A percentile compares a stretch with the other conserved stretches of the same genome.
These are phyloP conservation scores for Acronicta alni DNA, from an alignment of 2,888 invertebrate species.

Conservation along the genomic window DNA sequence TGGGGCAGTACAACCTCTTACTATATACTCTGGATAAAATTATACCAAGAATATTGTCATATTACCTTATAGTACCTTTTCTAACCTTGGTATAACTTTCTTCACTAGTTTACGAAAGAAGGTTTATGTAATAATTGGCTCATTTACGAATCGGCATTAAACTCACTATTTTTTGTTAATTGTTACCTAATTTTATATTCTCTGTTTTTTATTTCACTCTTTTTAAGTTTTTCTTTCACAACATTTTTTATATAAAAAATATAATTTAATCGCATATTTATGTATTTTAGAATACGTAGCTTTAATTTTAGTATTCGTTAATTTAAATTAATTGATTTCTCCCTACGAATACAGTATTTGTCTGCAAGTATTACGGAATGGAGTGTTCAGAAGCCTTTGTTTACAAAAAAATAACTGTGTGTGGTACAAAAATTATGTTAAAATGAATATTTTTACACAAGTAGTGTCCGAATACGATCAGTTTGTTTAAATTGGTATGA, in stretches of 20 bases:
- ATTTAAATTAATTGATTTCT: slow-evolving; percentile 67
- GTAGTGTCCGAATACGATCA: slow-evolving; percentile 63
- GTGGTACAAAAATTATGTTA: slow-evolving; percentile 65
- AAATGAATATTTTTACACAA: slow-evolving; percentile 49
- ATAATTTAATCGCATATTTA: slow-evolving; percentile 82
- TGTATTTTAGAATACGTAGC: slow-evolving; percentile 83
- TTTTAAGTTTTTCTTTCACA: slow-evolving; percentile 67
- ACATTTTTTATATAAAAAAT: slow-evolving; percentile 63
- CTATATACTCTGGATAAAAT: slow-evolving; percentile 25
- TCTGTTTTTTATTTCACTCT: slow-evolving; percentile 74
- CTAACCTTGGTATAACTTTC: slow-evolving; percentile 6
- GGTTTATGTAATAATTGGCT: slow-evolving; percentile 43
- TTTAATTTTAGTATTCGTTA: slow-evolving; percentile 81
- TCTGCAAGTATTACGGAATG: slow-evolving; percentile 69
- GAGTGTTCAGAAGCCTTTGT: slow-evolving; percentile 72
- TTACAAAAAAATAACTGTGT: slow-evolving; percentile 56
- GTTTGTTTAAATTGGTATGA: slow-evolving; percentile 77
- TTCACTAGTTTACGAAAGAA: slow-evolving; percentile 8
- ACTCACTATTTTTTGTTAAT: slow-evolving; percentile 85
- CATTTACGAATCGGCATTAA: slow-evolving; percentile 63
- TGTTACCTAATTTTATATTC: slow-evolving; percentile 86
- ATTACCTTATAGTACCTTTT: not conserved
- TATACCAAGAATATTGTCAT: not conserved
- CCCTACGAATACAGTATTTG: slow-evolving; percentile 71
- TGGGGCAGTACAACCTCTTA: slow-evolving; percentile 8